Evolutionary conservation across 2,888 invertebrate species (phyloP).

Genomic region (Aethes cnicana): DNA sequence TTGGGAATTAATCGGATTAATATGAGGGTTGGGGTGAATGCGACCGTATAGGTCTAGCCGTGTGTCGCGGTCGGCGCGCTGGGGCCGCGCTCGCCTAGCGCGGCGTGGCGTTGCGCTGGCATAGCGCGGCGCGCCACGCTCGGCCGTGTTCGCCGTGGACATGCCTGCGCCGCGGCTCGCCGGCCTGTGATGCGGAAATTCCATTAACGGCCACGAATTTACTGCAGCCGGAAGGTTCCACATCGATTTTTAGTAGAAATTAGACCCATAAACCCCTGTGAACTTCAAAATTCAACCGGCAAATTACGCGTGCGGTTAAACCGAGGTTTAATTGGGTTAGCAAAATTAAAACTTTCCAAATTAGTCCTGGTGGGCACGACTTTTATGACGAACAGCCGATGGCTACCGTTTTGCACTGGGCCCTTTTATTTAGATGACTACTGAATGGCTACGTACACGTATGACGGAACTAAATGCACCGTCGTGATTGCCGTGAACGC

Average conservation of each 20-base stretch:
- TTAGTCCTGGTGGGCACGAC: conserved; percentile 1
- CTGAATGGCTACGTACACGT: too few relatives aligned
- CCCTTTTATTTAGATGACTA: neutral
- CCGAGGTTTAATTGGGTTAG: conserved; percentile 1
- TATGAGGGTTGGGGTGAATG: conserved; percentile 48
- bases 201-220: conserved; percentile 69
- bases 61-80: conserved; percentile 5
- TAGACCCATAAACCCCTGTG: conserved; percentile 32
- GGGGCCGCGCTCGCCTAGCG: conserved; percentile 22
- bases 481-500: too few relatives aligned
- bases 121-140: conserved; percentile 40
- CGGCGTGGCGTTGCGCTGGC: conserved; percentile 32
- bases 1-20: conserved; percentile 72
- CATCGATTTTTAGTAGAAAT: conserved; percentile 49
- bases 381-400: conserved; percentile 3
- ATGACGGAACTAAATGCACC: too few relatives aligned
- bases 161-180: conserved; percentile 37
- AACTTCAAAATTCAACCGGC: neutral
- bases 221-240: conserved; percentile 47
- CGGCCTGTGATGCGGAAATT: conserved; percentile 64
- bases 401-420: too few relatives aligned
- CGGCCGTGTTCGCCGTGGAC: conserved; percentile 21
- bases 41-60: conserved; percentile 24
- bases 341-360: neutral
- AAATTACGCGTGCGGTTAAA: conserved; percentile 4